phyloP scores from a whole-genome alignment of 53 echinoderm and acorn worm species.

The Antedon mediterranea region DNA sequence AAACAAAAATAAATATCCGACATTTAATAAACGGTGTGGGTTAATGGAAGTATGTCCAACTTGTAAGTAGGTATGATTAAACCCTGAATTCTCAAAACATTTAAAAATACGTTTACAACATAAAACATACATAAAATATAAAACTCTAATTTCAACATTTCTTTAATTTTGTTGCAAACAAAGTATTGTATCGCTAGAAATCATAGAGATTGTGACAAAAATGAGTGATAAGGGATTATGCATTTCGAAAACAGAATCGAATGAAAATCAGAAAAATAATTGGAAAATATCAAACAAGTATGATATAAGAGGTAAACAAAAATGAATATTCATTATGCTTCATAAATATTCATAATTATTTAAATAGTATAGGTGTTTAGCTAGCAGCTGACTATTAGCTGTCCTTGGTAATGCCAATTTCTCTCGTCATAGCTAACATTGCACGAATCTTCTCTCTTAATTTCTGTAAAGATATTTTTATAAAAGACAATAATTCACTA shows the following conservation, averaged over 20 bases:
- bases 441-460: slow-evolving; percentile 73
- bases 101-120: background rate
- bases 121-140: background rate
- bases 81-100: background rate
- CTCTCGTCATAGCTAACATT: slow-evolving; percentile 63
- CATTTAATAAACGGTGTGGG: background rate
- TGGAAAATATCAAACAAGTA: slow-evolving; percentile 3
- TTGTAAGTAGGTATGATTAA: background rate
- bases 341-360: background rate
- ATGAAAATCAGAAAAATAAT: slow-evolving; percentile 3
- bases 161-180: background rate
- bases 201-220: background rate
- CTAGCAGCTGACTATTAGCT: background rate
- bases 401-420: slow-evolving; percentile 10
- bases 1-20: no score
- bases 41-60: background rate
- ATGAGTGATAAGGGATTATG: no score
- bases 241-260: no score
- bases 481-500: no score
- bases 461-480: slow-evolving; percentile 27
- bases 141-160: background rate
- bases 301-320: background rate
- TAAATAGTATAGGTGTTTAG: background rate
- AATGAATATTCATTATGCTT: background rate
- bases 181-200: no score